Conservation (phyloP, 2,113 vertebrate genomes). For the Acrocephalus arundinaceus region DNA sequence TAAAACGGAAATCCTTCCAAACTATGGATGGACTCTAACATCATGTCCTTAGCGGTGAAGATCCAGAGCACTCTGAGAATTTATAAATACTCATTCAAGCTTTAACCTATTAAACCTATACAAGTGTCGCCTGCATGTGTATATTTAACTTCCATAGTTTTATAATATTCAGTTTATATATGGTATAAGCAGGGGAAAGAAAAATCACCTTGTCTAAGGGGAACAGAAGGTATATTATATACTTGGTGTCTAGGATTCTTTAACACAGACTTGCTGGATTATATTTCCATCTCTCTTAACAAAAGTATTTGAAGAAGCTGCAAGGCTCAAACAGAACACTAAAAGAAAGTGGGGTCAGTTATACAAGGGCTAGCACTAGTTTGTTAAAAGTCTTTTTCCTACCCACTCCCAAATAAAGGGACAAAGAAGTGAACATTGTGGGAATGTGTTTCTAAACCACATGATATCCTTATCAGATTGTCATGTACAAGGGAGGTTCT, state of each 20-base stretch:
- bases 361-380: background rate
- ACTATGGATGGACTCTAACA: slow-evolving; percentile 6
- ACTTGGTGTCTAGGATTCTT: slow-evolving; percentile 32
- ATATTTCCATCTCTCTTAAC: slow-evolving; percentile 40
- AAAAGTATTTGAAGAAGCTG: slow-evolving; percentile 44
- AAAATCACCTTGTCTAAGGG: slow-evolving; percentile 49
- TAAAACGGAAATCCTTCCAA: slow-evolving; percentile 29
- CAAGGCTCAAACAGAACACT: slow-evolving; percentile 4
- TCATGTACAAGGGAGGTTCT: slow-evolving; percentile 64
- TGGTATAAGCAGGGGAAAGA: slow-evolving; percentile 32
- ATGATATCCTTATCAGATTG: slow-evolving; percentile 70
- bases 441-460: slow-evolving; percentile 63
- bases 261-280: slow-evolving; percentile 44
- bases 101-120: slow-evolving; percentile 52
- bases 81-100: slow-evolving; percentile 51
- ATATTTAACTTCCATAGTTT: slow-evolving; percentile 39
- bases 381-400: slow-evolving; percentile 8
- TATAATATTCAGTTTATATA: slow-evolving; percentile 42
- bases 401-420: slow-evolving; percentile 41
- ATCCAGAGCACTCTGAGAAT: slow-evolving; percentile 39
- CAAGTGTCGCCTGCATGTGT: background rate
- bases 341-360: slow-evolving; percentile 26
- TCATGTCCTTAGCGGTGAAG: background rate
- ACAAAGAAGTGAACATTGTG: slow-evolving; percentile 61
- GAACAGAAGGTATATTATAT: slow-evolving; percentile 48